Percentiles rank a stretch among this genome's conserved stretches.
Conservation (phyloP, 2,888 invertebrate species). For the Polydrusus cervinus region DNA sequence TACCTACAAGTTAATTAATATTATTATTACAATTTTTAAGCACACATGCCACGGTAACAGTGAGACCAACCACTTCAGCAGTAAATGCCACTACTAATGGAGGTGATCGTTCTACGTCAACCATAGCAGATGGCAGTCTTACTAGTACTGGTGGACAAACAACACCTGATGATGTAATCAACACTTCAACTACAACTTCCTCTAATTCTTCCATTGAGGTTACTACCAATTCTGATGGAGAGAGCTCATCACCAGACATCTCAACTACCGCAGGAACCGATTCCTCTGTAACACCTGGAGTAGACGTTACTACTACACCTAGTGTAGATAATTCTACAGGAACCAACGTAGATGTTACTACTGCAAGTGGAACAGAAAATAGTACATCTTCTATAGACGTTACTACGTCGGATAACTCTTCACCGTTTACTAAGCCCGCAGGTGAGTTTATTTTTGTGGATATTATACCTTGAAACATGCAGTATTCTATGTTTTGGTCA, state of each 20-base stretch:
- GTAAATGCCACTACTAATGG: too few relatives aligned
- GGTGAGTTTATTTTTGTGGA: too few relatives aligned
- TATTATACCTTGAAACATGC: too few relatives aligned
- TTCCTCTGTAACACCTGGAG: not conserved
- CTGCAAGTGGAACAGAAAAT: not conserved
- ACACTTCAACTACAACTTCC: not conserved
- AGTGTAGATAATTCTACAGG: not conserved
- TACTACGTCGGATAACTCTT: not conserved
- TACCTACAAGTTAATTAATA: too few relatives aligned
- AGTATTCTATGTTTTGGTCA: too few relatives aligned
- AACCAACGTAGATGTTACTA: not conserved
- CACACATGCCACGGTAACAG: too few relatives aligned
- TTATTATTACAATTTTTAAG: too few relatives aligned
- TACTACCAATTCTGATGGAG: not conserved
- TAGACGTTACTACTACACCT: not conserved
- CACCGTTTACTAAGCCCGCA: not conserved
- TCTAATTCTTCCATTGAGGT: not conserved
- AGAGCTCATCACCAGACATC: not conserved
- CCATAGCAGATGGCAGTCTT: too few relatives aligned
- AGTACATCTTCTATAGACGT: constrained; percentile 3
- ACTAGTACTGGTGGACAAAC: not conserved
- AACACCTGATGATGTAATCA: too few relatives aligned
- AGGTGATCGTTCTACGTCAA: too few relatives aligned
- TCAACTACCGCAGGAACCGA: too few relatives aligned
- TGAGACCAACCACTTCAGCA: too few relatives aligned